phyloP scores from a whole-genome alignment of 2,113 vertebrate genomes.

The Forbesichthys agassizii region DNA sequence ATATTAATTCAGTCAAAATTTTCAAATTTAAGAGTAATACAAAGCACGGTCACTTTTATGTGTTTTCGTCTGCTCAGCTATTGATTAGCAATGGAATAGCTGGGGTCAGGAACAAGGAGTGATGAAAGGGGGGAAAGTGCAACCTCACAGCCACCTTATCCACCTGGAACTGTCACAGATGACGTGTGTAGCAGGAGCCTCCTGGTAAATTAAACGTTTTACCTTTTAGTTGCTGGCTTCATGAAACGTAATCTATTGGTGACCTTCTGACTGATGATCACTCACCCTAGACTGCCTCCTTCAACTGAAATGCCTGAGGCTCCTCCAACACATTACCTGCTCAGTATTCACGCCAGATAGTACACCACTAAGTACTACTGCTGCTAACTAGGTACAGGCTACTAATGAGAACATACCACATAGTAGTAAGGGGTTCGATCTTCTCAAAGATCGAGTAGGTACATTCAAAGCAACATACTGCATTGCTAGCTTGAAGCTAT shows the following conservation, averaged over 20 bases:
- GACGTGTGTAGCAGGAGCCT: constrained; percentile 34
- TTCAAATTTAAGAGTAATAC: too few relatives aligned
- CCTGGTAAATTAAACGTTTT: constrained; percentile 39
- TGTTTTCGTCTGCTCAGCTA: too few relatives aligned
- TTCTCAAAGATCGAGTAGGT: not conserved
- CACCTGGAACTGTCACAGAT: constrained; percentile 22
- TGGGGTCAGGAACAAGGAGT: too few relatives aligned
- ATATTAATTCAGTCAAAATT: too few relatives aligned
- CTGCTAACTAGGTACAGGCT: not conserved
- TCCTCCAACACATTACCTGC: constrained; percentile 14
- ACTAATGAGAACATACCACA: not conserved
- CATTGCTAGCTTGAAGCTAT: not conserved
- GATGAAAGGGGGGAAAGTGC: not conserved
- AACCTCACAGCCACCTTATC: not conserved
- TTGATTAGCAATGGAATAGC: too few relatives aligned
- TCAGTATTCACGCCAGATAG: constrained; percentile 28
- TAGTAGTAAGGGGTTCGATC: not conserved
- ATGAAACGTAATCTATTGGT: constrained; percentile 31
- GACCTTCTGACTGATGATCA: constrained; percentile 32
- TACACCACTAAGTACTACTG: not conserved
- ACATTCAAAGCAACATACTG: not conserved
- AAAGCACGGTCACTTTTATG: too few relatives aligned
- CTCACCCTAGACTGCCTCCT: constrained; percentile 21
- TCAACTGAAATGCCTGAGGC: constrained; percentile 12
- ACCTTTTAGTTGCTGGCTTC: constrained; percentile 37